Conservation (phyloP, 1,140 invertebrate species). For the Macrosteles quadrilineatus region DNA sequence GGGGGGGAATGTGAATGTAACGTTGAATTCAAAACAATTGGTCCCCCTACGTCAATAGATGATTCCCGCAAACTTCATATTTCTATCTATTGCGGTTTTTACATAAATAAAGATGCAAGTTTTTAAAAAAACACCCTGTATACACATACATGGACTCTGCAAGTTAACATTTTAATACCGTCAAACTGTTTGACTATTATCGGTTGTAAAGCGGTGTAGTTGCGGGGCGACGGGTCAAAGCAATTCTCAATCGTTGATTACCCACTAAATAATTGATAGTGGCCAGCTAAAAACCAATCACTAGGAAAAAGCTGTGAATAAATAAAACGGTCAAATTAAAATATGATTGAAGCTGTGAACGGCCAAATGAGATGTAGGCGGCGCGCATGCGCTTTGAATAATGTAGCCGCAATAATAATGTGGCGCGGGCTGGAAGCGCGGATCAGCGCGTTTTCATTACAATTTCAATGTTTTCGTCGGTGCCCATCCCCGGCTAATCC, state of each 20-base stretch:
- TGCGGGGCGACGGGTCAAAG: not conserved
- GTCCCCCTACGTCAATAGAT: too few species aligned
- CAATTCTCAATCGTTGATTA: slow-evolving; percentile 9
- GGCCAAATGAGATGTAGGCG: not conserved
- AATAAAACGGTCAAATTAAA: slow-evolving; percentile 4
- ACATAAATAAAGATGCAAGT: too few species aligned
- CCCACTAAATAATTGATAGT: slow-evolving; percentile 10
- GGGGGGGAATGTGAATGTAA: too few species aligned
- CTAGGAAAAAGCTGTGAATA: slow-evolving; percentile 16
- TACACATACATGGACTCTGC: not conserved
- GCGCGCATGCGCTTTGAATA: slow-evolving; percentile 7
- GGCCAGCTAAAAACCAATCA: slow-evolving; percentile 16
- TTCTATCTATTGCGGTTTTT: too few species aligned
- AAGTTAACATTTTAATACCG: too few species aligned
- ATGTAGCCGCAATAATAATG: slow-evolving; percentile 6
- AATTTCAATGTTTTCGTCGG: slow-evolving; percentile 10
- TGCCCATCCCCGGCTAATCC: slow-evolving; percentile 1
- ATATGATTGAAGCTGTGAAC: not conserved
- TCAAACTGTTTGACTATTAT: too few species aligned
- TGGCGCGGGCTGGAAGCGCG: not conserved
- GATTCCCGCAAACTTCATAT: too few species aligned
- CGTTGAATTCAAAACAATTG: too few species aligned
- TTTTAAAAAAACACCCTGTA: too few species aligned
- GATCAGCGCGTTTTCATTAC: slow-evolving; percentile 10
- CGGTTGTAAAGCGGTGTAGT: not conserved